Conservation (phyloP, 2,888 invertebrate species). For the Hypolimnas misippus region DNA sequence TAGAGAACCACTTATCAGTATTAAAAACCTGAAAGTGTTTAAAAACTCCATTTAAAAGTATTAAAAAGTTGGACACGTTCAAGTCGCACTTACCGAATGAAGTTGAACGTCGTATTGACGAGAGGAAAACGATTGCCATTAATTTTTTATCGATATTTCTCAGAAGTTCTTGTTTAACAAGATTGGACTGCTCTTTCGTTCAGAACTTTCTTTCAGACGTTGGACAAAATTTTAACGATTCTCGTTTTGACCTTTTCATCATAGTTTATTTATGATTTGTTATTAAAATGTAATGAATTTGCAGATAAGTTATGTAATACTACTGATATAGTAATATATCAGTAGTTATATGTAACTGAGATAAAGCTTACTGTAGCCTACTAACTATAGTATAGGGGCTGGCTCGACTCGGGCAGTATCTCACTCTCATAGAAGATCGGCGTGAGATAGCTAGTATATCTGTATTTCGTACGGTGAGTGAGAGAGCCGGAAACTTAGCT, state of each 20-base stretch:
- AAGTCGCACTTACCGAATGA: slow-evolving; percentile 25
- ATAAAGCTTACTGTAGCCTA: too few species aligned
- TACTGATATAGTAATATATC: too few species aligned
- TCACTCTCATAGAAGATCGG: too few species aligned
- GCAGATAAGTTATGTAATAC: background rate
- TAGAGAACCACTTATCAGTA: background rate
- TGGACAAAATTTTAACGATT: slow-evolving; percentile 26
- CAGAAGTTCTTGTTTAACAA: slow-evolving; percentile 33
- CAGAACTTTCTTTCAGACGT: slow-evolving; percentile 12
- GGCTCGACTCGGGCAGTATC: too few species aligned
- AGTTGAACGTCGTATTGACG: slow-evolving; percentile 27
- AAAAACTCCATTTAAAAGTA: slow-evolving; percentile 5
- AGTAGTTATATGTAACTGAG: too few species aligned
- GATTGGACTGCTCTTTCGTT: slow-evolving; percentile 24
- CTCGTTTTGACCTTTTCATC: slow-evolving; percentile 10
- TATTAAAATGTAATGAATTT: background rate
- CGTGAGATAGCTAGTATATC: too few species aligned
- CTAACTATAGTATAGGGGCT: too few species aligned
- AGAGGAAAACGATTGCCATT: slow-evolving; percentile 23
- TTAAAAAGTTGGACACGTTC: slow-evolving; percentile 1
- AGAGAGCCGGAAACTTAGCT: too few species aligned
- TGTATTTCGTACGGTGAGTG: too few species aligned
- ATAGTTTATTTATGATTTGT: background rate
- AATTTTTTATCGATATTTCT: slow-evolving; percentile 31
- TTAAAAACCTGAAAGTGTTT: background rate